These are phyloP conservation scores for Thalpophila matura DNA, from an alignment of 2,888 invertebrate genomes.

Conservation along the genomic window DNA sequence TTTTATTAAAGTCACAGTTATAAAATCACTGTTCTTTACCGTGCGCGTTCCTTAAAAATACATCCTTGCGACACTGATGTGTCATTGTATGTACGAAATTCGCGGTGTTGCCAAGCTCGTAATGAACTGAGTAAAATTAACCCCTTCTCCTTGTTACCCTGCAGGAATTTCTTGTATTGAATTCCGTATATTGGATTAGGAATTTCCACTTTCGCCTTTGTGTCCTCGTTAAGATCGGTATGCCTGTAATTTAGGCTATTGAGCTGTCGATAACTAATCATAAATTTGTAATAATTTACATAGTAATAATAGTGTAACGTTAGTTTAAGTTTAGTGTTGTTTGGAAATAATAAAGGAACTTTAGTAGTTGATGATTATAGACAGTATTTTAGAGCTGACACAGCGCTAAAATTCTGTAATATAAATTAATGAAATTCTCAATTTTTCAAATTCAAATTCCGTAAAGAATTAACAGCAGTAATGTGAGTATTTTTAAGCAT, in stretches of 20 bases:
- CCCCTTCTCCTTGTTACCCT: conserved; percentile 61
- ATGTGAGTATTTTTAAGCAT: no score
- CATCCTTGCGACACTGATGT: conserved; percentile 26
- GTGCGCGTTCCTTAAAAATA: conserved; percentile 10
- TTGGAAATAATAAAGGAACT: neutral
- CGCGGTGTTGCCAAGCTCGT: conserved; percentile 60
- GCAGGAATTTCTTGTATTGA: conserved; percentile 70
- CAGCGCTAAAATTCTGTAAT: no score
- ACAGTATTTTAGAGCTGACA: accelerated
- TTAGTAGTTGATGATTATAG: neutral
- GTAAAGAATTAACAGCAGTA: no score
- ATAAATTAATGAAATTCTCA: no score
- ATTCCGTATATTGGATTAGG: conserved; percentile 67
- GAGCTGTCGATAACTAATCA: conserved; percentile 33
- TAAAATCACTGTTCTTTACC: neutral
- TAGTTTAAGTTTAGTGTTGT: neutral
- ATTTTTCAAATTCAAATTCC: no score
- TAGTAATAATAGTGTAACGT: neutral
- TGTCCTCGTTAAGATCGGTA: conserved; percentile 50
- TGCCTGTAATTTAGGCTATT: conserved; percentile 51
- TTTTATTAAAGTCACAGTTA: no score
- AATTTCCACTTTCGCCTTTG: conserved; percentile 68
- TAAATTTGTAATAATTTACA: conserved; percentile 34
- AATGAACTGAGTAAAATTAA: conserved; percentile 71
- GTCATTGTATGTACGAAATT: conserved; percentile 50